Evolutionary conservation across 2,113 vertebrate species (phyloP).

Genomic region (Tenrec ecaudatus): DNA sequence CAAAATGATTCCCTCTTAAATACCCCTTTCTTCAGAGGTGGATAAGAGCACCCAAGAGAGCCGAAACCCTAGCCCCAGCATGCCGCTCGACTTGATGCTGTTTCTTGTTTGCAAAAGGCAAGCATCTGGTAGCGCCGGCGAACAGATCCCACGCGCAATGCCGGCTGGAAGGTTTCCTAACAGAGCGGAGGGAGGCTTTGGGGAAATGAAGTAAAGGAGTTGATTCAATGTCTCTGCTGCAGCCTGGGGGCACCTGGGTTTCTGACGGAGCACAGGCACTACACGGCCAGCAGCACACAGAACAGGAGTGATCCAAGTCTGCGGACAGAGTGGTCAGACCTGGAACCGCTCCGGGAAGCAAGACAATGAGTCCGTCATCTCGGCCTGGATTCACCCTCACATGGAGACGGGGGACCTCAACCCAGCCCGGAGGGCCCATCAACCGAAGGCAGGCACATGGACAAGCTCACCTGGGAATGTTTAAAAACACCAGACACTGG

Average conservation of each 20-base stretch:
- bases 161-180: slow-evolving; percentile 52
- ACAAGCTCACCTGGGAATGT: slow-evolving; percentile 90
- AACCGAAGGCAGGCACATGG: not conserved
- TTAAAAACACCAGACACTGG: slow-evolving; percentile 94
- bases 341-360: not conserved
- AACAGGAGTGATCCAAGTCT: not conserved
- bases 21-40: slow-evolving; percentile 48
- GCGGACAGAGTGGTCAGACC: not conserved
- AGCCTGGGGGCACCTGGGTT: not conserved
- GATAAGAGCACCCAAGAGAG: slow-evolving; percentile 50
- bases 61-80: slow-evolving; percentile 31
- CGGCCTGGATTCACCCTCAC: not conserved
- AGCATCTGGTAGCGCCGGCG: slow-evolving; percentile 59
- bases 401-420: not conserved
- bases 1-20: slow-evolving; percentile 52
- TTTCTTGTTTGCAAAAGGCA: slow-evolving; percentile 48
- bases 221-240: slow-evolving; percentile 3
- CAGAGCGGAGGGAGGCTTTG: slow-evolving; percentile 1
- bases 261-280: not conserved
- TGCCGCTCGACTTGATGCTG: slow-evolving; percentile 19
- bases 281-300: not conserved
- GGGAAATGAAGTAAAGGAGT: slow-evolving; percentile 26
- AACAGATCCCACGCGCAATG: slow-evolving; percentile 46
- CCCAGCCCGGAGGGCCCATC: not conserved
- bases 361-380: not conserved